Base-by-base conservation (phyloP, 37 sponge, comb jelly and placozoan genomes). In the Lycopodina hypogea region DNA sequence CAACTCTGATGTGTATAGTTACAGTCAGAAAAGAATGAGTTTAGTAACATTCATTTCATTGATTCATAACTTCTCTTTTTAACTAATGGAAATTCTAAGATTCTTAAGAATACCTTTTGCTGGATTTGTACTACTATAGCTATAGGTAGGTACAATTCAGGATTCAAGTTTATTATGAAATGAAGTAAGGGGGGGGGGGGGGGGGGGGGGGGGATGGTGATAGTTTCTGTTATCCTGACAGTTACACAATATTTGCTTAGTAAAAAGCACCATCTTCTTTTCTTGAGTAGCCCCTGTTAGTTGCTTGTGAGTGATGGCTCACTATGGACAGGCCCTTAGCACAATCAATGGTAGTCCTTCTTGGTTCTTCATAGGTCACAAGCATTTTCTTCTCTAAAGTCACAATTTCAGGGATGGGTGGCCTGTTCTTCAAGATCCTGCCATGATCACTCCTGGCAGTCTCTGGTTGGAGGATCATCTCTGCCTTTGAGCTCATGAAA, bases 201-300 rank as follows among this genome's bases (percentile, higher is more conserved):
- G 48, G 48, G 48, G 9, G 48, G 48, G 48, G 48, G 9, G 48
- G 9, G 48, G 48, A 9, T 45, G 48, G 48, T 45, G 48, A 45
- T 9, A 45, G 48, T 45, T 45, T 12, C 8, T 12, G 48, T 12
- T 9, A 45, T 45, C n/a, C n/a, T 45, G 48, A 9, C 48, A 45
- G 48, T 45, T 45, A 45, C 9, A 45, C 48, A 45, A 45, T 45
- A 45, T 45, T 12, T 45, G 48, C 9, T 2, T 96, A 89, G 74
- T 89, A 98, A 66, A 98, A 98, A 21, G 96, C 99, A 35, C 99
- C 99, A 79, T 98, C 96, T 75, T 84, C 81, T 81, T 98, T 98
- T 55, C 99, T 72, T 2, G 99, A 98, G 76, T 93, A 98, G 17
- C 99, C 99, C 35, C 89, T 87, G 80, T 98, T 98, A 0, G 99